phyloP scores from a whole-genome alignment of 30 jellyfish, hydroid and myxozoan species.

The Pelagia noctiluca region DNA sequence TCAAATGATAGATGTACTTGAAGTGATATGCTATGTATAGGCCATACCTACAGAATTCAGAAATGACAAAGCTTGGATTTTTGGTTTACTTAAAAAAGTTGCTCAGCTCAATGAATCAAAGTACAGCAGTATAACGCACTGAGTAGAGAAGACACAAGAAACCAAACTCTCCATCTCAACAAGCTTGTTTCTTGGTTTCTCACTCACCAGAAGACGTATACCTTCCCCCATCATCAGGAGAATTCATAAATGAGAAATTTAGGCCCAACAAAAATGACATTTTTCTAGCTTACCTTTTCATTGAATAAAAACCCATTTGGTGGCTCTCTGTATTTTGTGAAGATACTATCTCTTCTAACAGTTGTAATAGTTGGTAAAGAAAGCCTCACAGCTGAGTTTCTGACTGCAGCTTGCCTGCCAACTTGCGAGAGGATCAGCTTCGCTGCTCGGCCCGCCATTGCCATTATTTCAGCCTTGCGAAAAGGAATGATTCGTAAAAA shows the following conservation, averaged over 20 bases:
- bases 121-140: not conserved
- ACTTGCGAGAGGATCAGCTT: conserved; percentile 8
- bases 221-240: not conserved
- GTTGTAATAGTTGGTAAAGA: conserved; percentile 23
- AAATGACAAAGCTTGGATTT: too few relatives aligned
- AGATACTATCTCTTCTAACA: conserved; percentile 81
- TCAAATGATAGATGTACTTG: too few relatives aligned
- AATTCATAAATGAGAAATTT: too few relatives aligned
- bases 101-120: not conserved
- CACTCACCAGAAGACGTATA: not conserved
- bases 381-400: conserved; percentile 1
- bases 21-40: too few relatives aligned
- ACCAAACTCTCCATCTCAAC: not conserved
- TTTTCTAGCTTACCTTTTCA: conserved; percentile 72
- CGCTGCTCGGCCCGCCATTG: conserved; percentile 18
- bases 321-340: conserved; percentile 97
- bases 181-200: not conserved
- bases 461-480: conserved; percentile 30
- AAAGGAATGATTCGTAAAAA: too few relatives aligned
- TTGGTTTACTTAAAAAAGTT: too few relatives aligned
- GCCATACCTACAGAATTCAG: too few relatives aligned
- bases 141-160: not conserved
- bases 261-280: not conserved
- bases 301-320: conserved; percentile 98
- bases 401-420: conserved; percentile 31